phyloP scores from a whole-genome alignment of 2,113 vertebrate species.

The Todiramphus saurophagus region DNA sequence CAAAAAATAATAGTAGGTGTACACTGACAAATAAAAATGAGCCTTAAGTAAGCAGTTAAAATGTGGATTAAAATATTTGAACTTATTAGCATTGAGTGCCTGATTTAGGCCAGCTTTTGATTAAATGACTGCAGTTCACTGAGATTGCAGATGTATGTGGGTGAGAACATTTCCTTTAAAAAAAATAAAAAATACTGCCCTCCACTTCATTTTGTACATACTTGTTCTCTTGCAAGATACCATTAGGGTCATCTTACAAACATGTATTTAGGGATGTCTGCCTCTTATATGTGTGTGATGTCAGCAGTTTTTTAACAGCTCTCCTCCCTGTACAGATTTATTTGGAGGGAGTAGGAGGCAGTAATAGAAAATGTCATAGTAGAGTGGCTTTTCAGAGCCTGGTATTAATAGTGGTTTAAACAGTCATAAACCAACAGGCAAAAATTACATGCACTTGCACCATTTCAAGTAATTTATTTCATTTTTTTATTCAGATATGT shows the following conservation, averaged over 20 bases:
- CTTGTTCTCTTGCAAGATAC: not conserved
- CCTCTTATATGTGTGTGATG: not conserved
- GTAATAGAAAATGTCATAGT: not conserved
- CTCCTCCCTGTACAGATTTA: not conserved
- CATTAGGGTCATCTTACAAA: not conserved
- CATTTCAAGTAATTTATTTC: not conserved
- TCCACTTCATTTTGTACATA: not conserved
- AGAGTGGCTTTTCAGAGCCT: not conserved
- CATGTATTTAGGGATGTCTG: not conserved
- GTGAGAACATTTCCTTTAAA: not conserved
- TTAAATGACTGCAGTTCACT: not conserved
- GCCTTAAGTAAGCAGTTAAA: not conserved
- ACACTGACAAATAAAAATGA: not conserved
- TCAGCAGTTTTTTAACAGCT: not conserved
- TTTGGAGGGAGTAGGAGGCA: not conserved
- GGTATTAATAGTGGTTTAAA: not conserved
- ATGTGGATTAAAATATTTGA: not conserved
- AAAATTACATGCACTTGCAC: not conserved
- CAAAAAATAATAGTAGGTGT: not conserved
- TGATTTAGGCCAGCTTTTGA: not conserved
- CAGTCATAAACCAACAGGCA: not conserved
- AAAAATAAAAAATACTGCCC: not conserved
- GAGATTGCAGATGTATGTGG: fast-evolving
- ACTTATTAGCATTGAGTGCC: not conserved
- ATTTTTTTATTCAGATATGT: not conserved